These are phyloP conservation scores for Gobius niger DNA, from an alignment of 2,113 vertebrate species.

Conservation along the genomic window DNA sequence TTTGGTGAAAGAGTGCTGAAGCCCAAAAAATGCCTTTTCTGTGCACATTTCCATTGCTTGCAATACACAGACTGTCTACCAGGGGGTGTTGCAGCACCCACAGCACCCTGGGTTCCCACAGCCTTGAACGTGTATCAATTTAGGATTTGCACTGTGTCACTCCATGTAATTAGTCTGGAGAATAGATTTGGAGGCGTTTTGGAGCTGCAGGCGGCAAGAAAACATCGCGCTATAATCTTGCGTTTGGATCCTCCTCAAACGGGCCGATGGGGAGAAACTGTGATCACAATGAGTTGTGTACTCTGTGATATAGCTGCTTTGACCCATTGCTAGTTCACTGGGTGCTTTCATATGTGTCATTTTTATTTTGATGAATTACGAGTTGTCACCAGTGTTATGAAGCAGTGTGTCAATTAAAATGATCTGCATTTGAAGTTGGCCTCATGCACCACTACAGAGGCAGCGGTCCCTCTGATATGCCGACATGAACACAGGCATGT, in stretches of 20 bases:
- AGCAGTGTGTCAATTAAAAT: conserved; percentile 69
- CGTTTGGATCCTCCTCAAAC: conserved; percentile 54
- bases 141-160: conserved; percentile 38
- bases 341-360: conserved; percentile 66
- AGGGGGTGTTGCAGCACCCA: too few species aligned
- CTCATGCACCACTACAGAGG: conserved; percentile 59
- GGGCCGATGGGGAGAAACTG: conserved; percentile 32
- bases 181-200: conserved; percentile 30
- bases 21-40: too few species aligned
- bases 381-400: conserved; percentile 70
- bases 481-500: conserved; percentile 68
- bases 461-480: conserved; percentile 62
- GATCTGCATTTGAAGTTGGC: conserved; percentile 68
- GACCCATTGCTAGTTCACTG: conserved; percentile 38
- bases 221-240: conserved; percentile 49
- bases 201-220: conserved; percentile 39
- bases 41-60: too few species aligned
- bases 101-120: too few species aligned
- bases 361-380: conserved; percentile 66
- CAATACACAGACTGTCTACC: too few species aligned
- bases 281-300: conserved; percentile 66
- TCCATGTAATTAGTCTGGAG: conserved; percentile 55
- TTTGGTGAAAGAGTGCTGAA: too few species aligned
- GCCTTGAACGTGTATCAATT: background rate
- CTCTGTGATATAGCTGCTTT: conserved; percentile 65